Base-by-base conservation (phyloP, 2,113 vertebrate genomes). In the Prunella himalayana region DNA sequence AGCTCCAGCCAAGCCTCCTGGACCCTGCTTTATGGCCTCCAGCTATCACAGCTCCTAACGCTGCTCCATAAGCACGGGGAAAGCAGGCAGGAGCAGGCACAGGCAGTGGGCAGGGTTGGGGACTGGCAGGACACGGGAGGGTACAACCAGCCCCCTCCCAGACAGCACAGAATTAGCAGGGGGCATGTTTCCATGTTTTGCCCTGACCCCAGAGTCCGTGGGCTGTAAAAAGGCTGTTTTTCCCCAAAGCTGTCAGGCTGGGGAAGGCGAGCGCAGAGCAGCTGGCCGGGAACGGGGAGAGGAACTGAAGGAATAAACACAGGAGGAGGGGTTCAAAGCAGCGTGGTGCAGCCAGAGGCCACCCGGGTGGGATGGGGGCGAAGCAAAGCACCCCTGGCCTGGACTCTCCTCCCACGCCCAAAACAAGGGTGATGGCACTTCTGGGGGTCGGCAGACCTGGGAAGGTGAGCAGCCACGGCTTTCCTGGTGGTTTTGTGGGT, bases 301-400 rank as follows among this genome's bases (percentile, higher is more conserved):
- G 94, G 91, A 95, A 90, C 80, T 53, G 86, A 9, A 60, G 16
- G 70, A 45, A 94, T 91, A 93, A 95, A 96, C 93, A 89, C 81
- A 84, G 87, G 84, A 56, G 5, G 80, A 88, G 45, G 27, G 30
- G 65, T 82, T 93, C 85, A 76, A 75, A 95, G 95, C 15, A 0
- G 54, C 0, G 2, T 8, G 24, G 51, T 14, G 83, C 80, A 82
- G 92, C 84, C 88, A 68, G 82, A 59, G 68, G 53, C 57, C 53
- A 76, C 88, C 4, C 1, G 25, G 53, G 15, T 7, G 23, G 61
- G 71, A 60, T 14, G 59, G 54, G 71, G 42, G 77, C 0, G 2
- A 91, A 86, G 41, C 75, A 39, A 41, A 70, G 56, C 47, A n/a
- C 33, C 23, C 33, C 19, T 3, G 39, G 42, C 63, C 54, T 13